Base-by-base conservation (phyloP, 2,113 vertebrate genomes). In the Microcebus ravelobensis region DNA sequence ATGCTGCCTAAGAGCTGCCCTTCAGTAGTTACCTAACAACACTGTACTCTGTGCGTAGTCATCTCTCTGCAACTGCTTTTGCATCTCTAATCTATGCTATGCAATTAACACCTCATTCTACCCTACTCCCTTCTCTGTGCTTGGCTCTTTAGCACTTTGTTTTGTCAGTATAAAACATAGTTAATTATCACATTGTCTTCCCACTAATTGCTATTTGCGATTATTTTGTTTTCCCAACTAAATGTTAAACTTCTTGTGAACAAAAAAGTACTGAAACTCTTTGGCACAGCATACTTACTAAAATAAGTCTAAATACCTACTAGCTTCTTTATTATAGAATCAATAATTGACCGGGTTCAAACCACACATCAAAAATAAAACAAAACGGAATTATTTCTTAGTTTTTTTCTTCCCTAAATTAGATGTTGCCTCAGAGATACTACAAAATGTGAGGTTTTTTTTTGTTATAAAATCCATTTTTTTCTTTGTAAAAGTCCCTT, bases 161-260 rank as follows among this genome's bases (percentile, higher is more conserved):
- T 85, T 90, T 97, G 77, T 93, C 93, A 93, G 7, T 71, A 79
- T 93, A 93, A 90, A 94, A 93, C 90, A 81, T 80, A 84, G 59
- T 96, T 97, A 97, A 98, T 97, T 97, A 97, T 97, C 97, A 95
- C 48, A 59, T 81, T 97, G 89, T 96, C 94, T 82, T 94, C 90
- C 91, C 87, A 87, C n/a, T 96, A 97, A 94, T 96, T 97, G 80
- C 74, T 81, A 23, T 79, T 95, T 95, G 67, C 96, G 55, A 94
- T 77, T 80, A 83, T 90, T 94, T 88, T 95, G 71, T 93, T 95
- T 97, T 48, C 25, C 9, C 74, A 94, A 74, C 59, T 93, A 88
- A 92, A 92, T 93, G 79, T 92, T 89, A 89, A 94, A 93, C 17
- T 87, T 94, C 82, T 87, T 80, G 15, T 77, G 87, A 94, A 96